Evolutionary conservation across 2,113 vertebrate species (phyloP), one percentile per base, ranked within the genome.

Genomic region (Zosterops hypoxanthus): DNA sequence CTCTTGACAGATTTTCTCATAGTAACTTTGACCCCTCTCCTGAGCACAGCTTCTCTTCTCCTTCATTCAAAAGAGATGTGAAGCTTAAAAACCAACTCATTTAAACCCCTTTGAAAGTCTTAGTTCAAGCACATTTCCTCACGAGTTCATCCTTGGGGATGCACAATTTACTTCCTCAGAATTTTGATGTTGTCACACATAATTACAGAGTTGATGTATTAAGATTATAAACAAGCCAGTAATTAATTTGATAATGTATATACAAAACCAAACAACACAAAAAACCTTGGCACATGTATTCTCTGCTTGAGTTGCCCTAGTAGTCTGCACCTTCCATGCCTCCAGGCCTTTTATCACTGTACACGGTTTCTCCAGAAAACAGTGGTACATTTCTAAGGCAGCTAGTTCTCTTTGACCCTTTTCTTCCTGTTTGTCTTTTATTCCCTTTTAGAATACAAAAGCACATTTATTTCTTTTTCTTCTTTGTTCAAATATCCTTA

Each of bases 341-440:
- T 89, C 17, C 36, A 78, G 64, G 69, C 36, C 23, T 86, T 88
- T 92, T 71, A n/a, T 86, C 33, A 47, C 29, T 60, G 18, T 52
- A 36, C 31, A 12, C 21, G 6, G 31, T 41, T 95, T 39, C 36
- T 78, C 24, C 81, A 84, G 65, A 64, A 94, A 81, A 60, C 7
- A 25, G 46, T 50, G 33, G 39, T 64, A 39, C 26, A 56, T 82
- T 84, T 89, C 44, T 44, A 71, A 77, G 72, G 34, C 77, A 88
- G 55, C 28, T 59, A 55, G 50, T 91, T 89, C 92, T 78, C 47
- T 90, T 68, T 88, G 70, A 68, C 65, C 22, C 25, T 64, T 81
- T 87, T 82, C 73, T 91, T 57, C 61, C 41, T 91, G 61, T 79
- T 95, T 84, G 72, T 61, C 49, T 95, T 91, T 55, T 20, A 82